Conservation (phyloP, 2,888 invertebrate species). For the Phyto melanocephala region DNA sequence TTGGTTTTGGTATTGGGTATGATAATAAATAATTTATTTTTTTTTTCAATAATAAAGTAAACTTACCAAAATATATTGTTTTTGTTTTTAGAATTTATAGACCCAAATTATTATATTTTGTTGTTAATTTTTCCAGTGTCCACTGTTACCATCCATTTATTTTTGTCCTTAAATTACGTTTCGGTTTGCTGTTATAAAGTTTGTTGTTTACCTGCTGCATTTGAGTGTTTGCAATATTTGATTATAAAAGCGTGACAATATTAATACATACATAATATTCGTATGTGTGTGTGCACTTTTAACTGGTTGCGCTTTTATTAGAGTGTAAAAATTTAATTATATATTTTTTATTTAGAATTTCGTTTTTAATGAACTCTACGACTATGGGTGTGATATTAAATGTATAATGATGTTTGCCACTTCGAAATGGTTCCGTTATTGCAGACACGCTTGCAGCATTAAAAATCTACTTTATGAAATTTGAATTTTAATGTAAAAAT, state of each 20-base stretch:
- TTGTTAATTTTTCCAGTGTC: no score
- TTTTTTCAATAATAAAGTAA: no score
- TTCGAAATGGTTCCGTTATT: no score
- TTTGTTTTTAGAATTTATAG: no score
- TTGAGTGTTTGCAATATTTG: conserved; percentile 20
- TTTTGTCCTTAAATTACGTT: conserved; percentile 16
- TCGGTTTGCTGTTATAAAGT: not conserved
- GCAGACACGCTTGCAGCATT: no score
- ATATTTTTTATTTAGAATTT: not conserved
- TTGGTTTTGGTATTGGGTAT: no score
- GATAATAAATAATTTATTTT: no score
- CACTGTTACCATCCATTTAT: not conserved
- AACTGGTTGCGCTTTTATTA: conserved; percentile 29
- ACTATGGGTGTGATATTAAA: not conserved
- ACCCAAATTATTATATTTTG: no score
- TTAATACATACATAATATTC: conserved; percentile 25
- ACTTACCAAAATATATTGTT: no score
- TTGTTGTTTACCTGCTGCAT: conserved; percentile 40
- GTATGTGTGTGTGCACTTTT: no score
- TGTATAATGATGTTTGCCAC: not conserved
- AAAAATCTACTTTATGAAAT: not conserved
- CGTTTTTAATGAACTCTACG: not conserved
- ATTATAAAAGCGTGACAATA: conserved; percentile 44
- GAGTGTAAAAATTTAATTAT: conserved; percentile 42
- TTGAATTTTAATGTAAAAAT: not conserved